phyloP scores from a whole-genome alignment of 2,113 vertebrate species.

The Callithrix jacchus region DNA sequence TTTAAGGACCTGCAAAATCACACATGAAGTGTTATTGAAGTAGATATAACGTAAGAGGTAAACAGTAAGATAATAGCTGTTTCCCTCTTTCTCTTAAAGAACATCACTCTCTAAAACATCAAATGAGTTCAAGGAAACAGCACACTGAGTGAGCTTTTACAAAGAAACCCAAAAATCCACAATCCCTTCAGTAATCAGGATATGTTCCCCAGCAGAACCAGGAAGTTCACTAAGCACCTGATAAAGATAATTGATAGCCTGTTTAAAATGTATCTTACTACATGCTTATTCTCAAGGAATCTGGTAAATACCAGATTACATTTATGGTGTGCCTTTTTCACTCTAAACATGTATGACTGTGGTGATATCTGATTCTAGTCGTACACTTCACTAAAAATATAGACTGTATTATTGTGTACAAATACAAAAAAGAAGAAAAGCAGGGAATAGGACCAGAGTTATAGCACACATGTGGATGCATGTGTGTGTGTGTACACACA shows the following conservation, averaged over 20 bases:
- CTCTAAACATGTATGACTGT: not conserved
- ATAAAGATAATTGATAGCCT: not conserved
- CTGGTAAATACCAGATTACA: not conserved
- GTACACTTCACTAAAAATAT: not conserved
- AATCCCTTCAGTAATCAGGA: not conserved
- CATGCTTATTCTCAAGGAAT: too few species aligned
- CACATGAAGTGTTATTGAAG: not conserved
- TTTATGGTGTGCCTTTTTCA: not conserved
- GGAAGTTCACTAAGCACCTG: not conserved
- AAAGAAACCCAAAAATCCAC: not conserved
- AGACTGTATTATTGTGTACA: not conserved
- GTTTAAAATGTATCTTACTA: not conserved
- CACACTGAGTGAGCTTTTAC: not conserved
- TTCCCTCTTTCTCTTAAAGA: not conserved
- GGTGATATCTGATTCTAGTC: not conserved
- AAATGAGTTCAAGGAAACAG: not conserved
- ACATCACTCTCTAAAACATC: not conserved
- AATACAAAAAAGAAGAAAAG: not conserved
- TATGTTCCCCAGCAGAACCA: not conserved
- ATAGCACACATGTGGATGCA: rapidly evolving
- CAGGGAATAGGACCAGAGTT: not conserved
- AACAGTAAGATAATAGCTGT: not conserved
- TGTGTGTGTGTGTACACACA: rapidly evolving
- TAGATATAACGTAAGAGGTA: not conserved
- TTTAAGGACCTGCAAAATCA: not conserved